Conservation (phyloP, 2,888 invertebrate species). For the Apamea monoglypha region DNA sequence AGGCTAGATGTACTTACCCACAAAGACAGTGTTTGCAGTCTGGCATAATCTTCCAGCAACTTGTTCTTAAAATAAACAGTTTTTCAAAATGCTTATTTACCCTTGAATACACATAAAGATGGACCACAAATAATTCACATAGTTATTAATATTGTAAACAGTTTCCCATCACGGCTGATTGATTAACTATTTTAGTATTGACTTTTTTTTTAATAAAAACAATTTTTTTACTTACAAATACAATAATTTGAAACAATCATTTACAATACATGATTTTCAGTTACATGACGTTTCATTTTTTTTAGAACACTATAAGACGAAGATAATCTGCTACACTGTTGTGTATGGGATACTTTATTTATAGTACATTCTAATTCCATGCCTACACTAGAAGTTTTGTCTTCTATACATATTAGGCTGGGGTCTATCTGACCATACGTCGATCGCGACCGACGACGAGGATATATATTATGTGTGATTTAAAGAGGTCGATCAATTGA, state of each 20-base stretch:
- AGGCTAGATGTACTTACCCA: not conserved
- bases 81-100: not conserved
- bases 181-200: not conserved
- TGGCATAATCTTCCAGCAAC: not conserved
- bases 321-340: not conserved
- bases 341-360: not conserved
- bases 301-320: not conserved
- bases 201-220: not conserved
- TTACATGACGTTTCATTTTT: not conserved
- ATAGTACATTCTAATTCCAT: too few species aligned
- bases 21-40: not conserved
- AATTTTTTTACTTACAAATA: slow-evolving; percentile 4
- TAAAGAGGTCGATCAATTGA: too few species aligned
- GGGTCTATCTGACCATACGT: too few species aligned
- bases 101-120: slow-evolving; percentile 1
- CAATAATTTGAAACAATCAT: not conserved
- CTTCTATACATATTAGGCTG: too few species aligned
- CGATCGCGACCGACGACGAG: too few species aligned
- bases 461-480: too few species aligned
- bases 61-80: not conserved
- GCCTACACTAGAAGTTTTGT: not conserved
- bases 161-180: not conserved
- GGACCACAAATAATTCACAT: not conserved
- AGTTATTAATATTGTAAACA: not conserved
- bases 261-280: not conserved